Percentiles rank a stretch among this genome's conserved stretches.
Conservation (phyloP, 2,888 invertebrate genomes). For the Megaustenia siamemsis region DNA sequence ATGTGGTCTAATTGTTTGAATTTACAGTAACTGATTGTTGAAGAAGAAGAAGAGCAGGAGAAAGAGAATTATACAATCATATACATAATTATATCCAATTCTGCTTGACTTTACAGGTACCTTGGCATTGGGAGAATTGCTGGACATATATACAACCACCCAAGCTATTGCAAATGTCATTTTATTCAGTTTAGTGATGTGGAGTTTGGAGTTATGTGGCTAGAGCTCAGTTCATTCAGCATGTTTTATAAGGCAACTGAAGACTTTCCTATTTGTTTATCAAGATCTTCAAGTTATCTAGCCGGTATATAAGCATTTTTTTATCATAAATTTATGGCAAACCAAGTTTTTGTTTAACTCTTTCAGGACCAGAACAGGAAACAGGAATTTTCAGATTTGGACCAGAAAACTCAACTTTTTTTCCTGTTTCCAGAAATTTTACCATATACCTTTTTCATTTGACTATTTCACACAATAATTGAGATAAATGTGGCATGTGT, state of each 20-base stretch:
- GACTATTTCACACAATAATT: too few species aligned
- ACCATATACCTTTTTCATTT: too few species aligned
- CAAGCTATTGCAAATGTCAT: slow-evolving; percentile 71
- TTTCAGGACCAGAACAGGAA: too few species aligned
- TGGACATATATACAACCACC: slow-evolving; percentile 70
- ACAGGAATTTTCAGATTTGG: too few species aligned
- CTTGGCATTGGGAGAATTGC: slow-evolving; percentile 75
- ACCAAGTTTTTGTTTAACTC: too few species aligned
- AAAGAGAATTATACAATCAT: too few species aligned
- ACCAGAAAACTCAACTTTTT: too few species aligned
- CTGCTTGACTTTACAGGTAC: slow-evolving; percentile 66
- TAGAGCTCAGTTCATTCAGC: slow-evolving; percentile 72
- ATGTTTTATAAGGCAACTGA: slow-evolving; percentile 59
- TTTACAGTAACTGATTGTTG: too few species aligned
- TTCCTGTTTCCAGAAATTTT: too few species aligned
- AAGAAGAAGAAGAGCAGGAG: too few species aligned
- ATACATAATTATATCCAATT: background rate
- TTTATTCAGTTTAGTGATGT: slow-evolving; percentile 76
- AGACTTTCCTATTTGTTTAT: background rate
- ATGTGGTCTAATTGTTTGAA: too few species aligned
- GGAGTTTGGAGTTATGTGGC: slow-evolving; percentile 76
- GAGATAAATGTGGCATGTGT: too few species aligned
- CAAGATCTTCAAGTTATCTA: background rate
- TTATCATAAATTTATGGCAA: background rate
- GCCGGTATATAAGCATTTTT: background rate